phyloP scores from a whole-genome alignment of 2,113 vertebrate species.

The Sapayoa aenigma region DNA sequence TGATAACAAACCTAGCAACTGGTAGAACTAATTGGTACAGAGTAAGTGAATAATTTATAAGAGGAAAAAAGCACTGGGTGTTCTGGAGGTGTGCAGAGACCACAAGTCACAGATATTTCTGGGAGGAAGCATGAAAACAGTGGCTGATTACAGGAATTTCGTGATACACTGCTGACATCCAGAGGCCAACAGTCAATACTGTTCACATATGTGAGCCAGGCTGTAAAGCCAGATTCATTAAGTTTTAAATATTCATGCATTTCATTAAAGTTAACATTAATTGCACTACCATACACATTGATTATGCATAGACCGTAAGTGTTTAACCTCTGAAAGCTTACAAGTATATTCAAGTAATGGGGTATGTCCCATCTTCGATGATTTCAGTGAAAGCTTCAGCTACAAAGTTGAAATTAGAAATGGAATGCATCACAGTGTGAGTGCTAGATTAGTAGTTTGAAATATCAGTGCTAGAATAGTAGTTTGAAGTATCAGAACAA shows the following conservation, averaged over 20 bases:
- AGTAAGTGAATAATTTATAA: constrained; percentile 84
- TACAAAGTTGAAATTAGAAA: constrained; percentile 24
- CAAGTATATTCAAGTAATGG: constrained; percentile 45
- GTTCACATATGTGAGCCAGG: constrained; percentile 26
- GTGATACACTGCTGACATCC: constrained; percentile 78
- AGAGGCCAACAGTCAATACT: constrained; percentile 71
- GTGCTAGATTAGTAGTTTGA: neutral
- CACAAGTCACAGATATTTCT: constrained; percentile 66
- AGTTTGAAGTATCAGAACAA: neutral
- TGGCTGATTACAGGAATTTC: constrained; percentile 9
- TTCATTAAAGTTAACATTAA: constrained; percentile 66
- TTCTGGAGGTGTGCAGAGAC: constrained; percentile 71
- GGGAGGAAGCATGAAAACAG: constrained; percentile 57
- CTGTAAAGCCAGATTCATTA: constrained; percentile 21
- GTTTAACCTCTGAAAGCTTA: constrained; percentile 65
- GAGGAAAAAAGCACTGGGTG: constrained; percentile 69
- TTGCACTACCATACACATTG: constrained; percentile 49
- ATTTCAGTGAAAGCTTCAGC: constrained; percentile 9
- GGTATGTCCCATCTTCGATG: constrained; percentile 3
- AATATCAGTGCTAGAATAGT: neutral
- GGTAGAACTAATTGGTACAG: constrained; percentile 85
- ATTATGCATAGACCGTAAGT: constrained; percentile 55
- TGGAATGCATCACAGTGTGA: neutral
- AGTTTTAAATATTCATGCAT: constrained; percentile 62
- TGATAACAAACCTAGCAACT: constrained; percentile 83